Base-by-base conservation (phyloP, 1,140 invertebrate species). In the Acromyrmex charruanus region DNA sequence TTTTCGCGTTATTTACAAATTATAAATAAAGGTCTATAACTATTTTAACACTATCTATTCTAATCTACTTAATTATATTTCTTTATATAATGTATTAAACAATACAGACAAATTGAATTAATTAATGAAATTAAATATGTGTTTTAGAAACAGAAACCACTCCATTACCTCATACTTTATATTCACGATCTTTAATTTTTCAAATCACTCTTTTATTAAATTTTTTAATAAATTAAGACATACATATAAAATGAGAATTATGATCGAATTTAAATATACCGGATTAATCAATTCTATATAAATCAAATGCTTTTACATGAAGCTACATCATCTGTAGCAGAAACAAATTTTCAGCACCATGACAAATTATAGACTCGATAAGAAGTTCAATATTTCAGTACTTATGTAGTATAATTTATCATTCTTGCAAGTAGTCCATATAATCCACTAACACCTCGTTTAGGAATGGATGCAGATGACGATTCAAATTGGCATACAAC, bases 401-500 rank as follows among this genome's bases (percentile, higher is more conserved):
- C 49, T 10, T 51, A 9, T 35, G 18, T 6, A 55, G n/a, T 0
- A 58, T 86, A 31, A 71, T 65, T 68, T 77, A 68, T 86, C 86
- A 68, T 79, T 44, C 31, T 86, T 89, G 0, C 18, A 95, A 95
- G 96, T 14, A 97, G 97, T 89, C 97, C 98, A 0, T 98, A 97
- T 90, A 97, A 97, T 94, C 97, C 97, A 1, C 97, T 98, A 93
- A 98, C 98, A 28, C 98, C 98, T 10, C 98, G 98, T 39, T 96
- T 97, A 28, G 97, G 97, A 93, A 93, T 97, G 44, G 96, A 97
- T 85, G 94, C 96, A 0, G 9, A 44, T 44, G 81, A 91, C 5
- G 89, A 89, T 21, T 89, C 88, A 3, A 96, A 99, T 91, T 99
- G 99, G 99, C 98, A 98, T 89, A 98, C 98, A 9, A 97, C 98